Evolutionary conservation across 1,140 invertebrate species (phyloP).

Genomic region (Orussus abietinus): DNA sequence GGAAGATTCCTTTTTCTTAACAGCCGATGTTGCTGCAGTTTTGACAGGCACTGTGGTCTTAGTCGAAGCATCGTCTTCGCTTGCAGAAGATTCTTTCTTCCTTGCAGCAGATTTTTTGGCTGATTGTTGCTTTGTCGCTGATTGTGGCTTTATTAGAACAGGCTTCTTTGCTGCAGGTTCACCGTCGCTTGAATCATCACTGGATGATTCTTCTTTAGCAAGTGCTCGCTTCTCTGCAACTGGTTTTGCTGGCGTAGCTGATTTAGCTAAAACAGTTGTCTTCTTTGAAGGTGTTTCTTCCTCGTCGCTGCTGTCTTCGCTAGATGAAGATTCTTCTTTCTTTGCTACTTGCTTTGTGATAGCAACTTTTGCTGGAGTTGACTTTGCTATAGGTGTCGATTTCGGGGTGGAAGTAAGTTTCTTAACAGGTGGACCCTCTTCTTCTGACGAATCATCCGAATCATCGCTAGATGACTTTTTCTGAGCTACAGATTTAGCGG

Average conservation of each 20-base stretch:
- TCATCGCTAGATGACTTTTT: slow-evolving; percentile 12
- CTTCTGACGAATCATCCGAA: slow-evolving; percentile 15
- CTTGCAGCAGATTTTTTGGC: too few relatives aligned
- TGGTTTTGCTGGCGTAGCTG: slow-evolving; percentile 19
- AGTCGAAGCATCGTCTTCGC: slow-evolving; percentile 20
- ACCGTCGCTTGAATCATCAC: slow-evolving; percentile 26
- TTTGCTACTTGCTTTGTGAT: slow-evolving; percentile 9
- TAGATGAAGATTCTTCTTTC: slow-evolving; percentile 33
- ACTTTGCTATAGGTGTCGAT: slow-evolving; percentile 5
- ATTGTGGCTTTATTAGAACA: too few relatives aligned
- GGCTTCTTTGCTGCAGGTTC: slow-evolving; percentile 19
- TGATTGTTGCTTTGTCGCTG: too few relatives aligned
- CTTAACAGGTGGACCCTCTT: too few relatives aligned
- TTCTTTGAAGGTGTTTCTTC: slow-evolving; percentile 25
- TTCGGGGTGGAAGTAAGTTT: too few relatives aligned
- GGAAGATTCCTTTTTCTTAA: slow-evolving; percentile 23
- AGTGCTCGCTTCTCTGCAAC: slow-evolving; percentile 17
- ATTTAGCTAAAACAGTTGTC: slow-evolving; percentile 2
- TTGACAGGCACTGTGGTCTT: slow-evolving; percentile 9
- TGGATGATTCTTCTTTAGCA: slow-evolving; percentile 28
- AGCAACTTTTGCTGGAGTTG: slow-evolving; percentile 11
- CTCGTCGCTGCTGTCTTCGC: slow-evolving; percentile 28
- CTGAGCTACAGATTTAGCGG: slow-evolving; percentile 20
- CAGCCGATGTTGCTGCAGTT: slow-evolving; percentile 7
- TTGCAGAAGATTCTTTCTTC: too few relatives aligned